phyloP scores from a whole-genome alignment of 2,797 vertebrate species.

The Phalloptychus januarius region DNA sequence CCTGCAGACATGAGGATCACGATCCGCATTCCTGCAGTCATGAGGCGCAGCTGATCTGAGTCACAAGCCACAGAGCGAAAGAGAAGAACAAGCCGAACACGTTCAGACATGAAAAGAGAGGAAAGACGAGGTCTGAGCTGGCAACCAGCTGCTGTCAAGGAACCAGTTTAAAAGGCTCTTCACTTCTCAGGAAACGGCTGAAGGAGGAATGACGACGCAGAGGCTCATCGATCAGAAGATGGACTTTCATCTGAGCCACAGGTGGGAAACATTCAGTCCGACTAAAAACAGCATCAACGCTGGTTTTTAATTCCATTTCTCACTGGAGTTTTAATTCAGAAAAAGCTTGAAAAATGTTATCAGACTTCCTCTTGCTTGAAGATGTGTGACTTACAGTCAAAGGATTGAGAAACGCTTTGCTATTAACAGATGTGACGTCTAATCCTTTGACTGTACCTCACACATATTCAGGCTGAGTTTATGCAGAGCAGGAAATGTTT shows the following conservation, averaged over 20 bases:
- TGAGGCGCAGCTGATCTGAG: constrained; percentile 76
- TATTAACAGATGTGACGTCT: neutral
- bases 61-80: constrained; percentile 69
- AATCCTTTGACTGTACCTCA: neutral
- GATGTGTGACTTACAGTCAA: no score
- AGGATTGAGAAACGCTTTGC: no score
- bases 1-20: constrained; percentile 34
- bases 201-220: neutral
- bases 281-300: neutral
- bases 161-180: neutral
- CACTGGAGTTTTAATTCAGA: neutral
- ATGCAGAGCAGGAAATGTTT: neutral
- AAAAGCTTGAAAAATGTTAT: neutral
- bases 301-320: neutral
- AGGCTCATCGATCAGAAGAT: constrained; percentile 9
- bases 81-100: constrained; percentile 12
- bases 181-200: neutral
- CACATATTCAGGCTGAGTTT: neutral
- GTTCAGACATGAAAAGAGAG: constrained; percentile 23
- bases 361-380: neutral
- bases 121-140: neutral
- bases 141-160: neutral
- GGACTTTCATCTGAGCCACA: constrained; percentile 40
- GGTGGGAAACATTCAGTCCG: constrained; percentile 44
- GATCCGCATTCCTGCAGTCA: constrained; percentile 79